Base-by-base conservation (phyloP, 2,113 vertebrate genomes). In the Penelope pileata region DNA sequence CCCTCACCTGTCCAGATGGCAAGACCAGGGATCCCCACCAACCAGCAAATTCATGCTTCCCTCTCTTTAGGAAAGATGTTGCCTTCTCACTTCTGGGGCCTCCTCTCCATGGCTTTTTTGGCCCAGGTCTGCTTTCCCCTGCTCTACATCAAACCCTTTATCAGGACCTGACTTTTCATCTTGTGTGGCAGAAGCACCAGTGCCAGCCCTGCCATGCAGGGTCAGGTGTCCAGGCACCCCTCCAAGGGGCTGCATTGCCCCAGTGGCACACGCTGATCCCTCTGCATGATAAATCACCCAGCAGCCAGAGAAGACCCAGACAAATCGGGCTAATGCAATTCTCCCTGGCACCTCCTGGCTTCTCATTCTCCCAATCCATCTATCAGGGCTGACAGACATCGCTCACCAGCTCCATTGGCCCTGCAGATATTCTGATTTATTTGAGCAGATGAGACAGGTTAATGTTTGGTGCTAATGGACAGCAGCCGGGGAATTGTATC, bases 361-460 rank as follows among this genome's bases (percentile, higher is more conserved):
- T 60, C 70, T 43, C 3, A 1, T 4, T 24, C 1, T 16, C 23
- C 45, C 1, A 0, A 4, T 12, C 22, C 32, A 6, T 45, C 26
- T 2, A 1, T 53, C 51, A 36, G 75, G 5, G 0, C 47, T 1
- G 34, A 9, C 47, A 43, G 36, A 62, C 80, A 24, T 40, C 1
- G 1, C 60, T 50, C 59, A 23, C 27, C 45, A 66, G 36, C 54
- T 64, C 83, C 76, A 16, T 19, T 26, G 42, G 34, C 51, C 45
- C 67, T 34, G 30, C 24, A 47, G 69, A 56, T 18, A 43, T 63
- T 8, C 0, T 8, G 38, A 60, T 64, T 86, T 38, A 2, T 64
- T 36, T 66, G 72, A 72, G 38, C 68, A 79, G 78, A 80, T 38
- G 66, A 80, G 58, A 78, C 78, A 79, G 78, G 73, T 56, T 60